A percentile compares a stretch with the other conserved stretches of the same genome.
These are phyloP conservation scores for Kudoa iwatai DNA, from an alignment of 30 jellyfish, hydroid and myxozoan species.

Conservation along the genomic window DNA sequence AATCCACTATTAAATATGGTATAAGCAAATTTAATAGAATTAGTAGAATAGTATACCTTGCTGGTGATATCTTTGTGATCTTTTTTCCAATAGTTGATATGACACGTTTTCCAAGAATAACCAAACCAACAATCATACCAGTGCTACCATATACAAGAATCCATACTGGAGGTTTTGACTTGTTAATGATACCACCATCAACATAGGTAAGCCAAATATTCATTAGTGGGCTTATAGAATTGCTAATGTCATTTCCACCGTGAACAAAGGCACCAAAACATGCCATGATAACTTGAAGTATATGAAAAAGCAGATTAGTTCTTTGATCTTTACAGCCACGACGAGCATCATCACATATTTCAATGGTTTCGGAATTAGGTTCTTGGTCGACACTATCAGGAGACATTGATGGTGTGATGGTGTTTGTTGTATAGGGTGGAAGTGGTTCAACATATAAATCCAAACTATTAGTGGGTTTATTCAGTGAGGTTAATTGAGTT, in stretches of 20 bases:
- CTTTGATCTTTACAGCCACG: too few relatives aligned
- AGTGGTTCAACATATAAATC: too few relatives aligned
- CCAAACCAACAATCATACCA: slow-evolving; percentile 46
- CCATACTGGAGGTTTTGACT: slow-evolving; percentile 9
- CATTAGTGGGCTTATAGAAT: slow-evolving; percentile 53
- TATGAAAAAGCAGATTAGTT: too few relatives aligned
- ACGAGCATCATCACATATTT: too few relatives aligned
- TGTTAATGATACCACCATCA: slow-evolving; percentile 28
- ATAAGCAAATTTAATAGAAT: not conserved
- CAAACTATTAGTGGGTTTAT: too few relatives aligned
- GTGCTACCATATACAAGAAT: slow-evolving; percentile 44
- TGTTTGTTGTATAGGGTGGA: too few relatives aligned
- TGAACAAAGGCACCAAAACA: slow-evolving; percentile 89
- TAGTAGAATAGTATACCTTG: slow-evolving; percentile 9
- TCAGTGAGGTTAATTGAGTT: too few relatives aligned
- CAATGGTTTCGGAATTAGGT: too few relatives aligned
- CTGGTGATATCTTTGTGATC: slow-evolving; percentile 56
- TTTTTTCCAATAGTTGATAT: slow-evolving; percentile 57
- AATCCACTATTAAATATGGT: slow-evolving; percentile 15
- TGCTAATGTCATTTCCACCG: slow-evolving; percentile 96
- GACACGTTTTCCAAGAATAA: slow-evolving; percentile 65
- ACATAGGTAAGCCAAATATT: slow-evolving; percentile 40
- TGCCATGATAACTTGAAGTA: slow-evolving; percentile 44
- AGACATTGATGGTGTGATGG: too few relatives aligned
- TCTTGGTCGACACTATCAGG: too few relatives aligned